Conservation (phyloP, 2,888 invertebrate species). For the Gastrophysa polygoni region DNA sequence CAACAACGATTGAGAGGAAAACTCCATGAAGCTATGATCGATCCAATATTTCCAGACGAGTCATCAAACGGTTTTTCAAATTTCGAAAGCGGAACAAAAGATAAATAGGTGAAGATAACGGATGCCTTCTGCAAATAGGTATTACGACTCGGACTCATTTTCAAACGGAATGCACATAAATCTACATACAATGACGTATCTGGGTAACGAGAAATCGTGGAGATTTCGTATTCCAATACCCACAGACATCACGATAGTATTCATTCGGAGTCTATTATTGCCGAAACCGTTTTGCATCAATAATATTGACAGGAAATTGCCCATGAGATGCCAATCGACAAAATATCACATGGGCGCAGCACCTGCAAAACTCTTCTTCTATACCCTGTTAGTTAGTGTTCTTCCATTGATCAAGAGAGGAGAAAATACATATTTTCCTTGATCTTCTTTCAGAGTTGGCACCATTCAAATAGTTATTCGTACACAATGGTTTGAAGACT, state of each 20-base stretch:
- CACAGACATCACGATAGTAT: conserved; percentile 38
- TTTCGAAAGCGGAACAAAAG: background rate
- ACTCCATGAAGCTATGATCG: too few relatives aligned
- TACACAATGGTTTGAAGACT: too few relatives aligned
- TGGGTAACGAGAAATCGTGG: background rate
- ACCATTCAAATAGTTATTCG: too few relatives aligned
- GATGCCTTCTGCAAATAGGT: background rate
- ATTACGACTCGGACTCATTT: background rate
- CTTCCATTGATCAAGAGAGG: too few relatives aligned
- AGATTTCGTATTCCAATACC: conserved; percentile 16
- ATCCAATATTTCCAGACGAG: too few relatives aligned
- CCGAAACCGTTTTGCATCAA: background rate
- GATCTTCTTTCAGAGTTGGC: too few relatives aligned
- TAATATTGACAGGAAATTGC: background rate
- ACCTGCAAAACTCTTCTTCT: background rate
- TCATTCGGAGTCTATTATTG: conserved; percentile 27
- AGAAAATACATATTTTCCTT: too few relatives aligned
- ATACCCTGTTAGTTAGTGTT: too few relatives aligned
- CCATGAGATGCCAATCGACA: background rate
- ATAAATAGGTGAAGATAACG: background rate
- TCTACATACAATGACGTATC: conserved; percentile 1
- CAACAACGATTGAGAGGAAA: too few relatives aligned
- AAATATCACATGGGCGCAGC: background rate
- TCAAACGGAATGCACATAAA: background rate
- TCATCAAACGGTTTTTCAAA: background rate